Base-by-base conservation (phyloP, 2,797 vertebrate genomes). In the Acomys russatus region DNA sequence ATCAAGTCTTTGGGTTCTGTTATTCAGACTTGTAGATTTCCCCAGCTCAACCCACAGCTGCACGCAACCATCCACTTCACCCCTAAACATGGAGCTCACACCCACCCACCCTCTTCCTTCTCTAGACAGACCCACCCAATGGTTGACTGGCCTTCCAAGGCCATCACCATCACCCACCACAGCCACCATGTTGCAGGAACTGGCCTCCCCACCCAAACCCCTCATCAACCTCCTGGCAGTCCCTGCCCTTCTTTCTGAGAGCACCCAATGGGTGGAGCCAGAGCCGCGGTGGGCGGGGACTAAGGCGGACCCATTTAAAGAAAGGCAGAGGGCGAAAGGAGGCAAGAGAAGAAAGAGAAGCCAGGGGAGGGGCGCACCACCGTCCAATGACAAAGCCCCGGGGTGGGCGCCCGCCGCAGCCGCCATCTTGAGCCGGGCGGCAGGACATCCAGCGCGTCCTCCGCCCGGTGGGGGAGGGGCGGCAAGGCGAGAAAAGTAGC, bases 391-490 rank as follows among this genome's bases (percentile, higher is more conserved):
- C 97, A 98, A 97, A 98, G 97, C 97, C 97, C 97, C 95, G 96
- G 97, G 97, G 97, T 97, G 97, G 96, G 97, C 93, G 95, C 97
- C 96, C 93, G 96, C 97, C 96, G 95, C 96, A 96, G 96, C 77
- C 97, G 97, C 98, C 98, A 98, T 98, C 97, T 98, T 98, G 98
- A 97, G 95, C 96, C 80, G 95, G 96, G 97, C 96, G 94, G 97
- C 92, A 92, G 96, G 92, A 89, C 96, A 82, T 89, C 84, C 88
- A 54, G 91, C 74, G 88, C 61, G 96, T 96, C 93, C 94, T 96
- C 96, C 96, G 95, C 97, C 96, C 93, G 82, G 97, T 92, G 97
- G 98, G 98, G 98, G 98, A 98, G 98, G 97, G 98, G 98, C 97
- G 91, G 97, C 97, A 88, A 93, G 97, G 97, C 97, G 91, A 97